These are phyloP conservation scores for Paraescarpia echinospica DNA, from an alignment of 1,140 invertebrate species.

Conservation along the genomic window DNA sequence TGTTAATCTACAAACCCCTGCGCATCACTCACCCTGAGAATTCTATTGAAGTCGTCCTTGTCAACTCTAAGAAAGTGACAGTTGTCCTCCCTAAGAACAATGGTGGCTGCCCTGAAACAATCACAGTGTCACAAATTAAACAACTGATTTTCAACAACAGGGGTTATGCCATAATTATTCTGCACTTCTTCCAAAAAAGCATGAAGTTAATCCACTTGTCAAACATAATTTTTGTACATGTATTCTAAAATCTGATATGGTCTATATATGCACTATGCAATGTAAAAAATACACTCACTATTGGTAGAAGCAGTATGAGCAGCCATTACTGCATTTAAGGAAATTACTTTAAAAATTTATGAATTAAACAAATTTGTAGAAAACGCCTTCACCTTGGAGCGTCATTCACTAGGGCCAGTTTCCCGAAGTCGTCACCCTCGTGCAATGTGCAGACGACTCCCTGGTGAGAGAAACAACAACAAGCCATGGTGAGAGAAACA, in stretches of 20 bases:
- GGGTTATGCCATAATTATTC: neutral
- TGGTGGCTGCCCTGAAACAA: constrained; percentile 75
- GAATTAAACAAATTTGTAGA: neutral
- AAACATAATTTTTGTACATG: neutral
- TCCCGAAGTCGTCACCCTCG: constrained; percentile 87
- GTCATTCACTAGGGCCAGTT: constrained; percentile 84
- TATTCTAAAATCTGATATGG: neutral
- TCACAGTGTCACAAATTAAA: neutral
- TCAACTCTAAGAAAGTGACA: constrained; percentile 84
- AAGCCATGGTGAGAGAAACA: too few relatives aligned
- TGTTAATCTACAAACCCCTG: neutral
- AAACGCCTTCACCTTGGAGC: constrained; percentile 69
- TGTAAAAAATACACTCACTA: neutral
- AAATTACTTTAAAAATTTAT: neutral
- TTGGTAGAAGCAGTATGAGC: neutral
- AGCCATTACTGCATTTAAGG: neutral
- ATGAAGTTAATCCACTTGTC: neutral
- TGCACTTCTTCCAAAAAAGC: neutral
- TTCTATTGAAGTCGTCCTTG: constrained; percentile 86
- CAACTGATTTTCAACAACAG: neutral
- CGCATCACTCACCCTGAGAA: constrained; percentile 62
- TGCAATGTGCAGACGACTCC: constrained; percentile 80
- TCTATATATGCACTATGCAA: too few relatives aligned
- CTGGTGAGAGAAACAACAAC: constrained; percentile 45
- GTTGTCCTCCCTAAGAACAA: constrained; percentile 79